A percentile compares a stretch with the other conserved stretches of the same genome.
Conservation (phyloP, 1,140 invertebrate species). For the Atta colombica region DNA sequence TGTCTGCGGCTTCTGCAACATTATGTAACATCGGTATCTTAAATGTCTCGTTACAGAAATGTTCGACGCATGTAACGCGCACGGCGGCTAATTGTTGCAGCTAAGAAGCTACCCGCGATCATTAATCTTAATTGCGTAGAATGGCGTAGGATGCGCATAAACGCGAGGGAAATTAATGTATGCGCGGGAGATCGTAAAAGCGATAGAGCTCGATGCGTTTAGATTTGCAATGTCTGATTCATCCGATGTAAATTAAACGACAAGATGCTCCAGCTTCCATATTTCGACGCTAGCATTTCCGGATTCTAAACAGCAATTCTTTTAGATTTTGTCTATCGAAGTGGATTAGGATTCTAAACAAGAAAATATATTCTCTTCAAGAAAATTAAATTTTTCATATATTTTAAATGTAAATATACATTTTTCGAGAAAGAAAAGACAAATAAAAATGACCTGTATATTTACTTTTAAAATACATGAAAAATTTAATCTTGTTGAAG, state of each 20-base stretch:
- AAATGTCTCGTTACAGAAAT: conserved; percentile 42
- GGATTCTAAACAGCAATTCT: not conserved
- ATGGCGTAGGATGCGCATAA: conserved; percentile 29
- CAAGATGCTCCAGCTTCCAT: not conserved
- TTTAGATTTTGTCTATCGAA: not conserved
- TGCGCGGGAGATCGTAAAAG: conserved; percentile 37
- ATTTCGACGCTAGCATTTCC: not conserved
- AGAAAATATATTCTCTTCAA: too few species aligned
- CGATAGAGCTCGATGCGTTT: conserved; percentile 35
- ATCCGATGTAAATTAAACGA: not conserved
- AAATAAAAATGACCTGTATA: too few species aligned
- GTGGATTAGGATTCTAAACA: too few species aligned
- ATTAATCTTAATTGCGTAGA: conserved; percentile 57
- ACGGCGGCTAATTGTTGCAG: conserved; percentile 34
- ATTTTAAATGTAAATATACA: too few species aligned
- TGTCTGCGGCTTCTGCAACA: conserved; percentile 11
- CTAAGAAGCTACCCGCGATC: conserved; percentile 42
- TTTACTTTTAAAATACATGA: too few species aligned
- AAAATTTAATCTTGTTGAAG: not conserved
- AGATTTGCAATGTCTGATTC: conserved; percentile 26
- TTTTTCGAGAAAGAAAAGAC: too few species aligned
- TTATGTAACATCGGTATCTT: conserved; percentile 45
- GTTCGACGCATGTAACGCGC: conserved; percentile 33
- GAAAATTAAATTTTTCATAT: too few species aligned
- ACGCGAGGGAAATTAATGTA: conserved; percentile 43